These are phyloP conservation scores for Drosophila histrio DNA, from an alignment of 2,888 invertebrate species.

Conservation along the genomic window DNA sequence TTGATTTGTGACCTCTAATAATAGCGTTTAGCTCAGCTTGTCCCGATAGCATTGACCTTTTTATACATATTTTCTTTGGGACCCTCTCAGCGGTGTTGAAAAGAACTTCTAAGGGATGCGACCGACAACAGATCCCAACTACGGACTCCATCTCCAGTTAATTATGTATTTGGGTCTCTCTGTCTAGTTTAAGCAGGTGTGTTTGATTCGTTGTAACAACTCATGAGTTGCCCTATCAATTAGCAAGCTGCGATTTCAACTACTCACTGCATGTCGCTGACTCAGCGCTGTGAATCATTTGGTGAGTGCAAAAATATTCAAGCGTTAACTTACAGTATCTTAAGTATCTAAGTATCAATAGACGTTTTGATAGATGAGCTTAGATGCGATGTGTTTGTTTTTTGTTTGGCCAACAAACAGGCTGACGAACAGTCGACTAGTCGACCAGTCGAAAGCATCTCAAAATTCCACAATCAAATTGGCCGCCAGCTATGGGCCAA, in stretches of 20 bases:
- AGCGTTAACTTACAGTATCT: slow-evolving; percentile 34
- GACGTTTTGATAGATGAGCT: slow-evolving; percentile 76
- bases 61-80: slow-evolving; percentile 26
- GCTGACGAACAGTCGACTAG: slow-evolving; percentile 15
- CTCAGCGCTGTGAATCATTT: slow-evolving; percentile 58
- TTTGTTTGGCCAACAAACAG: slow-evolving; percentile 44
- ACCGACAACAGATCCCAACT: slow-evolving; percentile 41
- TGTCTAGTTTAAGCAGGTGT: slow-evolving; percentile 44
- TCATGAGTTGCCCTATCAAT: slow-evolving; percentile 43
- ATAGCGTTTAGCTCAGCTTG: slow-evolving; percentile 72
- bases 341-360: slow-evolving; percentile 63
- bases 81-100: slow-evolving; percentile 39
- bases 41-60: slow-evolving; percentile 69
- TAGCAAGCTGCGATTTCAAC: slow-evolving; percentile 48
- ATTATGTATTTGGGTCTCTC: slow-evolving; percentile 59
- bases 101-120: slow-evolving; percentile 73
- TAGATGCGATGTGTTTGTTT: slow-evolving; percentile 37
- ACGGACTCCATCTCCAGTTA: slow-evolving; percentile 23
- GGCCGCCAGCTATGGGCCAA: slow-evolving; percentile 77
- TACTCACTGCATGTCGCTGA: slow-evolving; percentile 40
- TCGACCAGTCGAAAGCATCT: slow-evolving; percentile 53
- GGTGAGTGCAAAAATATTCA: slow-evolving; percentile 49
- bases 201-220: slow-evolving; percentile 32
- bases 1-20: slow-evolving; percentile 81
- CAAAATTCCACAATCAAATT: slow-evolving; percentile 71